Percentiles rank a stretch among this genome's conserved stretches.
Conservation (phyloP, 2,888 invertebrate genomes). For the Calephelis perditalis region DNA sequence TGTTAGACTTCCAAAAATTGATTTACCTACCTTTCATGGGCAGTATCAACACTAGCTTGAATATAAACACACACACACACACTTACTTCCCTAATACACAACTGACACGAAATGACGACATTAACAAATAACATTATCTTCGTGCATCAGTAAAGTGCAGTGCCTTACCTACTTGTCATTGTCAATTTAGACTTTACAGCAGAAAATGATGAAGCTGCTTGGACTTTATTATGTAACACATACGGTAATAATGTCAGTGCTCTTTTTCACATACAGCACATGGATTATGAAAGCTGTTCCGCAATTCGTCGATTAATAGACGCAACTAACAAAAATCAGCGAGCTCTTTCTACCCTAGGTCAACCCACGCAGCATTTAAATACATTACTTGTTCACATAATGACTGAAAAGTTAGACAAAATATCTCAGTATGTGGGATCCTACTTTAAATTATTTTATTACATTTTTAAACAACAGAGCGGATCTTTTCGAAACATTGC, state of each 20-base stretch:
- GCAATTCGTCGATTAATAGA: slow-evolving; percentile 16
- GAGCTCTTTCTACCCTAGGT: slow-evolving; percentile 23
- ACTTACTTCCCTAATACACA: slow-evolving; percentile 19
- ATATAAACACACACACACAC: slow-evolving; percentile 24
- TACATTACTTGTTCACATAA: slow-evolving; percentile 20
- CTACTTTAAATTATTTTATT: slow-evolving; percentile 21
- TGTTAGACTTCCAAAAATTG: slow-evolving; percentile 25
- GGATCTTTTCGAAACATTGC: slow-evolving; percentile 22
- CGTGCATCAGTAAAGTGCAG: slow-evolving; percentile 24
- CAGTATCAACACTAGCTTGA: slow-evolving; percentile 25
- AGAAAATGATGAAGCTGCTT: slow-evolving; percentile 22
- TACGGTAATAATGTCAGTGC: slow-evolving; percentile 20
- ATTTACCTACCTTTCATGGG: slow-evolving; percentile 24
- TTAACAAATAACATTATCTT: slow-evolving; percentile 18
- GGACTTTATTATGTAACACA: slow-evolving; percentile 25
- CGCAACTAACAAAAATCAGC: slow-evolving; percentile 20
- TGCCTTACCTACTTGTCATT: slow-evolving; percentile 23
- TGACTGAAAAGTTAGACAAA: slow-evolving; percentile 22
- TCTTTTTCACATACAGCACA: slow-evolving; percentile 13
- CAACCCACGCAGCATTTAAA: slow-evolving; percentile 25
- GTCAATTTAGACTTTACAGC: slow-evolving; percentile 24
- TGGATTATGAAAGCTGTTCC: slow-evolving; percentile 9
- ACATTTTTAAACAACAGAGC: slow-evolving; percentile 24
- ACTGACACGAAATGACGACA: slow-evolving; percentile 16
- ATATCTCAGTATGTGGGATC: slow-evolving; percentile 22